Base-by-base conservation (phyloP, 1,140 invertebrate genomes). In the Gyrodactylus bullatarudis region DNA sequence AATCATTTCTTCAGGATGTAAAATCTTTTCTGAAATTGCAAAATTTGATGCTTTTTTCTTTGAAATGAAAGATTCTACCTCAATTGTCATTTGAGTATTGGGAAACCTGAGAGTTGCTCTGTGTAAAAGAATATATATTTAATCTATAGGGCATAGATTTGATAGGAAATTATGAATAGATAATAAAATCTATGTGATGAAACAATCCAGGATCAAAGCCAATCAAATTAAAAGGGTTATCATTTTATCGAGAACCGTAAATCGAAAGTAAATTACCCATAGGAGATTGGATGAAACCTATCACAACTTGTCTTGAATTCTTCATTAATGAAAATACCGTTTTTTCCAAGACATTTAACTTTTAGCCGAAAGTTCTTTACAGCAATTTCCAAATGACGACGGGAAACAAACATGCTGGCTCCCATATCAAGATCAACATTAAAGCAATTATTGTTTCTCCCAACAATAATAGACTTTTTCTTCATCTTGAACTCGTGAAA, bases 311-410 rank as follows among this genome's bases (percentile, higher is more conserved):
- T 24, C 24, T 71, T 71, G 24, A 71, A 71, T 23, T 71, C 21
- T 1, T 73, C 26, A 25, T 73, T 26, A 26, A 73, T 73, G 22
- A 73, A 73, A 73, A 73, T 73, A 20, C 72, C 72, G 23, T 73
- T 73, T 34, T 73, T 73, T 1, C 72, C 24, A 1, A 73, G n/a
- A 26, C 72, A 73, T 73, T 54, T 73, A 1, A 73, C n/a, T 23
- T 54, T 68, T 21, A 73, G 23, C 22, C 22, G 20, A 1, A 21
- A 20, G 21, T 73, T 21, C 1, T 22, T 21, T 21, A 25, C 23
- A 22, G 23, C 22, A 16, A 73, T 23, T 27, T 27, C 26, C 19
- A 73, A 27, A 73, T 73, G 72, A 1, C 27, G 23, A 1, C 72
- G 72, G 8, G 72, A 73, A 1, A 73, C 34, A 54, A 73, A 73